These are phyloP conservation scores for Microchrysa polita DNA, from an alignment of 2,888 invertebrate genomes.

Conservation along the genomic window DNA sequence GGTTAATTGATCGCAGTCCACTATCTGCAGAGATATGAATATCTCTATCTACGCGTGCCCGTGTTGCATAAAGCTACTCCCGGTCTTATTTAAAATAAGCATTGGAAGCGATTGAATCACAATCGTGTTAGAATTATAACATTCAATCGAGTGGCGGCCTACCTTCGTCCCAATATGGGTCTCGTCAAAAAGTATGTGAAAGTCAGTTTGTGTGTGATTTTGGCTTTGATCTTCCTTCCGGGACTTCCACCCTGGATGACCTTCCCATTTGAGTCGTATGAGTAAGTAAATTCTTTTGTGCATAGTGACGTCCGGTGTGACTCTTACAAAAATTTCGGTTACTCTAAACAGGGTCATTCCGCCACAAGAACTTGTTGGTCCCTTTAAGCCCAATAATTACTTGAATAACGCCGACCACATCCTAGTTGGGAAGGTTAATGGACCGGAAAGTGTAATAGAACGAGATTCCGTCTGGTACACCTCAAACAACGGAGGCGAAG, in stretches of 20 bases:
- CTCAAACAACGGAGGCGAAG: constrained; percentile 80
- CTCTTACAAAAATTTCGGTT: not conserved
- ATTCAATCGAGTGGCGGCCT: not conserved
- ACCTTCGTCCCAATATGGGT: not conserved
- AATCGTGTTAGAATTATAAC: not conserved
- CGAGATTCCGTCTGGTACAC: constrained; percentile 81
- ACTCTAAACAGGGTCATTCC: constrained; percentile 64
- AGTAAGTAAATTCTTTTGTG: constrained; percentile 67
- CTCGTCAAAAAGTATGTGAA: not conserved
- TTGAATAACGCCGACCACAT: constrained; percentile 76
- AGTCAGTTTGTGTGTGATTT: constrained; percentile 59
- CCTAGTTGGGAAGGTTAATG: constrained; percentile 75
- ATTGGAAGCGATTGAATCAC: not conserved
- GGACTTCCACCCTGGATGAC: constrained; percentile 77
- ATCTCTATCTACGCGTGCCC: not conserved
- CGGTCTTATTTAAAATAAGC: not conserved
- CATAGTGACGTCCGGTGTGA: not conserved
- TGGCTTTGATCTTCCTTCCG: constrained; percentile 73
- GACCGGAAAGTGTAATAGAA: constrained; percentile 81
- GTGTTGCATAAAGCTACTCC: not conserved
- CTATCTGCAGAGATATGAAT: not conserved
- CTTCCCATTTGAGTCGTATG: constrained; percentile 71
- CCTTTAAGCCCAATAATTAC: constrained; percentile 70
- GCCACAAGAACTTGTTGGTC: constrained; percentile 68
- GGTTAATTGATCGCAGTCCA: not conserved